Evolutionary conservation across 1,140 invertebrate genomes (phyloP).

Genomic region (Scylla paramamosain): DNA sequence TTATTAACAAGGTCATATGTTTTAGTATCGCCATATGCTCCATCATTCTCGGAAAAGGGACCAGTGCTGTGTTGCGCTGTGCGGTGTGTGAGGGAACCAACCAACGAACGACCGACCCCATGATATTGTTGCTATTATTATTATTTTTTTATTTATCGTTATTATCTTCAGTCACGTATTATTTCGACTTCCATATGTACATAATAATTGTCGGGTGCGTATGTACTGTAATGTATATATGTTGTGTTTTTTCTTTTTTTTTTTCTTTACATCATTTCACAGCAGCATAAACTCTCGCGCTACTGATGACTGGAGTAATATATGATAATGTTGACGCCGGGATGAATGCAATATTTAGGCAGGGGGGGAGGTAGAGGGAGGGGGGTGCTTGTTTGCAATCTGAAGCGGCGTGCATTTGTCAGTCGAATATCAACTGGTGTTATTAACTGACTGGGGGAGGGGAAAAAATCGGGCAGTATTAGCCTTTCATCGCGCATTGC

Average conservation of each 20-base stretch:
- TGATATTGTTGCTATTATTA: not conserved
- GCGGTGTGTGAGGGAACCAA: too few relatives aligned
- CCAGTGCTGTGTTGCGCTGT: not conserved
- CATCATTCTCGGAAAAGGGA: not conserved
- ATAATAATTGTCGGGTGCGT: not conserved
- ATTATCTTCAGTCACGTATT: not conserved
- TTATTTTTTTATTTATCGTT: not conserved
- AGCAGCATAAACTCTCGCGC: not conserved
- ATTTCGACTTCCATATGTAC: not conserved
- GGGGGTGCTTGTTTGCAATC: constrained; percentile 39
- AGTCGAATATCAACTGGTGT: constrained; percentile 32
- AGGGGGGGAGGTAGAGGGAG: not conserved
- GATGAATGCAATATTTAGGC: constrained; percentile 61
- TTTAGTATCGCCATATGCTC: constrained; percentile 24
- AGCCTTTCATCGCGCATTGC: not conserved
- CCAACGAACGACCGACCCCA: not conserved
- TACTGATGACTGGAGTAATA: constrained; percentile 57
- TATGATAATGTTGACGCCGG: constrained; percentile 59
- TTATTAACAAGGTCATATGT: constrained; percentile 62
- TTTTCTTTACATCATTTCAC: not conserved
- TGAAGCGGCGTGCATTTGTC: constrained; percentile 45
- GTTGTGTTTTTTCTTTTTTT: not conserved
- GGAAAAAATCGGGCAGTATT: not conserved
- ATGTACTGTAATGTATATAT: not conserved
- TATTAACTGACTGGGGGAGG: constrained; percentile 25